phyloP scores from a whole-genome alignment of 2,113 vertebrate species.

The Myrmecophaga tridactyla region DNA sequence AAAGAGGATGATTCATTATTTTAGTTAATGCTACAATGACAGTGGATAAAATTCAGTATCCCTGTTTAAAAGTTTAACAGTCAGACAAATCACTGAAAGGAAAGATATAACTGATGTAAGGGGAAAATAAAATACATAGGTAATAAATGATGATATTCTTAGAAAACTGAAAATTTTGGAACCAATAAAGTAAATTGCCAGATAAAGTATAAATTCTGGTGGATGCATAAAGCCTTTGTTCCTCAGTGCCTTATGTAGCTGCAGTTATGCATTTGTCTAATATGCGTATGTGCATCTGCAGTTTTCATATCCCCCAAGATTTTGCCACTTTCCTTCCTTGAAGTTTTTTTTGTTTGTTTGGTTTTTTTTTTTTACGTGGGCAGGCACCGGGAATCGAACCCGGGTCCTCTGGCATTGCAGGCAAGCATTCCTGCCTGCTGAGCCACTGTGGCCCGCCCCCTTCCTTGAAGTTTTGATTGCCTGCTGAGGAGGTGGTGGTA shows the following conservation, averaged over 20 bases:
- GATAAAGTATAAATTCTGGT: not conserved
- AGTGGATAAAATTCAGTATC: not conserved
- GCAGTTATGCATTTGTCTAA: not conserved
- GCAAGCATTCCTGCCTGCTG: too few relatives aligned
- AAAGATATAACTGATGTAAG: not conserved
- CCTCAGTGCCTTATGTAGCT: not conserved
- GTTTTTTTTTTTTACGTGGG: too few relatives aligned
- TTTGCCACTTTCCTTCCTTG: not conserved
- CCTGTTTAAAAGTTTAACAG: not conserved
- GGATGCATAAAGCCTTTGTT: not conserved
- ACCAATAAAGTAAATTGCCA: not conserved
- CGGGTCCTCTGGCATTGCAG: too few relatives aligned
- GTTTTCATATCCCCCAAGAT: not conserved
- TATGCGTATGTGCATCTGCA: not conserved
- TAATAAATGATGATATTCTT: not conserved
- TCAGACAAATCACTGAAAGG: not conserved
- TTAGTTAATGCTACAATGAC: not conserved
- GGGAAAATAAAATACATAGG: not conserved
- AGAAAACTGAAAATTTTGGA: not conserved
- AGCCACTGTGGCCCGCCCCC: too few relatives aligned
- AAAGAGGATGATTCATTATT: not conserved
- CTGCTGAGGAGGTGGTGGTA: not conserved
- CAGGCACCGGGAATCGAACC: too few relatives aligned
- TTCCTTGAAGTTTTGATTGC: not conserved
- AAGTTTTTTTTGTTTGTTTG: too few relatives aligned